Base-by-base conservation (phyloP, 2,888 invertebrate species). In the Euclidia mi region DNA sequence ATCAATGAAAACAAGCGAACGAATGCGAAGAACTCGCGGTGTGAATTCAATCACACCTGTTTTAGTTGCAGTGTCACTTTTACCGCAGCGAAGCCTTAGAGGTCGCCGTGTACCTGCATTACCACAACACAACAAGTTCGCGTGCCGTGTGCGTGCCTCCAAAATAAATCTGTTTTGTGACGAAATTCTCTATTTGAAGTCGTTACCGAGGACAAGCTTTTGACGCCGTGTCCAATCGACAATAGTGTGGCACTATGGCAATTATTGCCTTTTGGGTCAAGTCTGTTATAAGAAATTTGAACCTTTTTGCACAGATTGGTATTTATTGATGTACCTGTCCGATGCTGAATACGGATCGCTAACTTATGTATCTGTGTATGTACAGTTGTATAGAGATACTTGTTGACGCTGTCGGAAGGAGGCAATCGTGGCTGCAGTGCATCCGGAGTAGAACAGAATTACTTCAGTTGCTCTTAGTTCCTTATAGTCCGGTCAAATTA, bases 161-260 rank as follows among this genome's bases (percentile, higher is more conserved):
- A 55, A 50, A 56, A 55, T 50, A 59, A 57, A 45, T 65, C 32
- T 25, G 14, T 35, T 53, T 41, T 42, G 31, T 71, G 52, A 44
- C 50, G 47, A 61, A 40, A 69, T 48, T 52, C 56, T 47, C 29
- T 49, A 37, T 56, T 45, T 41, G 34, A 34, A 43, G 42, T 38
- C 15, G 28, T 48, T 45, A 18, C 20, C 58, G 64, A 62, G 65
- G 67, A 56, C 71, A 58, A 37, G 7, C 20, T 7, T 55, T 20
- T 43, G 25, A 38, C 37, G 31, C 32, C 43, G 52, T 61, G 32
- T 25, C 56, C 37, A 63, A 72, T 57, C 11, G 34, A 44, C 43
- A 32, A 45, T 37, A 51, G 50, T 47, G 35, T 55, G 17, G 40
- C 61, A 28, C 44, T 18, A 46, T n/a, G 20, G 6, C 6, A 17